phyloP scores from a whole-genome alignment of 2,797 vertebrate genomes.

The Poecilia gillii region DNA sequence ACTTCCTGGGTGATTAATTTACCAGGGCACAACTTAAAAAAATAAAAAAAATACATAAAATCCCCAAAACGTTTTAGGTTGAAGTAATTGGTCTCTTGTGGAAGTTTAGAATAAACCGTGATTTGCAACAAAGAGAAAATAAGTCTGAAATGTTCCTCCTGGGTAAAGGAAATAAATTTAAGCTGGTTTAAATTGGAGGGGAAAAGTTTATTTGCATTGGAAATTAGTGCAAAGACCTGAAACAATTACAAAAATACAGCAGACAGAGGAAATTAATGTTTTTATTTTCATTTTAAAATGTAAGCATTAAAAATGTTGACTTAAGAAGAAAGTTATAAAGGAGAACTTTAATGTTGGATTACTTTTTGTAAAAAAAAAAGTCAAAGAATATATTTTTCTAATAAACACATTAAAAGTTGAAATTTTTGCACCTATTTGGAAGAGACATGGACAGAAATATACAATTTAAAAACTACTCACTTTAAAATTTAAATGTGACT shows the following conservation, averaged over 20 bases:
- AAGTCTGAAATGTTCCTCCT: constrained; percentile 46
- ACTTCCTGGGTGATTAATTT: constrained; percentile 16
- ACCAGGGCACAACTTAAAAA: constrained; percentile 27
- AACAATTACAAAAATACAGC: constrained; percentile 44
- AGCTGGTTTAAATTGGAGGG: constrained; percentile 50
- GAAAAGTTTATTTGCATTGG: constrained; percentile 52
- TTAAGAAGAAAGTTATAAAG: not conserved
- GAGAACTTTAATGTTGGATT: not conserved
- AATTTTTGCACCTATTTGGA: not conserved
- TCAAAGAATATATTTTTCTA: not conserved
- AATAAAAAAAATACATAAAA: too few species aligned
- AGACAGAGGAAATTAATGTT: constrained; percentile 7
- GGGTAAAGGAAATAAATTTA: constrained; percentile 46
- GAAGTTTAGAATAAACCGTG: constrained; percentile 17
- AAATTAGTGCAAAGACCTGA: constrained; percentile 41
- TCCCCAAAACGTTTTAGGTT: constrained; percentile 9
- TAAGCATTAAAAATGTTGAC: not conserved
- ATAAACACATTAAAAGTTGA: not conserved
- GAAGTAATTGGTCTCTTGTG: constrained; percentile 46
- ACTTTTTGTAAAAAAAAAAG: not conserved
- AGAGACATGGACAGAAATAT: not conserved
- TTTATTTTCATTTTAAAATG: not conserved
- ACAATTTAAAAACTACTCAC: not conserved
- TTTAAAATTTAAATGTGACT: not conserved
- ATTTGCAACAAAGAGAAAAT: constrained; percentile 8